Evolutionary conservation across 1,140 invertebrate species (phyloP).

Genomic region (Saccostrea glomerata): DNA sequence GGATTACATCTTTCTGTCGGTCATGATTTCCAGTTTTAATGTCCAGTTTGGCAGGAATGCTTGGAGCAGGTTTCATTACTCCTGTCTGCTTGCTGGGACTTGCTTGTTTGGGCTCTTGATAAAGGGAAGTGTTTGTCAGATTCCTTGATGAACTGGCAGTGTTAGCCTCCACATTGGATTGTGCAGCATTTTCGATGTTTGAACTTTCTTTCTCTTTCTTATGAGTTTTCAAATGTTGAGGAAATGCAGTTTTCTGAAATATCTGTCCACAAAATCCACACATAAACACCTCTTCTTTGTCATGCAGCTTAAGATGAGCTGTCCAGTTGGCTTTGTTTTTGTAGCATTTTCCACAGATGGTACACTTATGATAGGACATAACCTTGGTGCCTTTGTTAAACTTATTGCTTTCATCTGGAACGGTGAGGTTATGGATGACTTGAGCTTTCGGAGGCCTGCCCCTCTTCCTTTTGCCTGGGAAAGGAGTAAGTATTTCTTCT

Average conservation of each 20-base stretch:
- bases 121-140: background rate
- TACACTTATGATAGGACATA: constrained; percentile 55
- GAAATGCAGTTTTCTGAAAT: constrained; percentile 46
- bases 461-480: background rate
- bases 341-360: constrained; percentile 58
- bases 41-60: background rate
- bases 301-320: constrained; percentile 53
- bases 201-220: constrained; percentile 39
- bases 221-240: constrained; percentile 54
- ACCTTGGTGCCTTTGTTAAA: background rate
- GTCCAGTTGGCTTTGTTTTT: constrained; percentile 59
- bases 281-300: constrained; percentile 57
- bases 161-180: background rate
- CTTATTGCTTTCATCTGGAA: background rate
- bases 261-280: constrained; percentile 59
- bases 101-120: background rate
- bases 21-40: constrained; percentile 42
- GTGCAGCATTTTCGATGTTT: constrained; percentile 24
- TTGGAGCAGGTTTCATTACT: constrained; percentile 5
- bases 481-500: background rate
- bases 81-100: background rate
- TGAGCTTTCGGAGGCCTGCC: constrained; percentile 15
- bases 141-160: background rate
- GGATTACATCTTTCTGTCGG: constrained; percentile 34
- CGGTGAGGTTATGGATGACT: constrained; percentile 33